Base-by-base conservation (phyloP, 2,797 vertebrate species). In the Microctenopoma stevenorrisi region DNA sequence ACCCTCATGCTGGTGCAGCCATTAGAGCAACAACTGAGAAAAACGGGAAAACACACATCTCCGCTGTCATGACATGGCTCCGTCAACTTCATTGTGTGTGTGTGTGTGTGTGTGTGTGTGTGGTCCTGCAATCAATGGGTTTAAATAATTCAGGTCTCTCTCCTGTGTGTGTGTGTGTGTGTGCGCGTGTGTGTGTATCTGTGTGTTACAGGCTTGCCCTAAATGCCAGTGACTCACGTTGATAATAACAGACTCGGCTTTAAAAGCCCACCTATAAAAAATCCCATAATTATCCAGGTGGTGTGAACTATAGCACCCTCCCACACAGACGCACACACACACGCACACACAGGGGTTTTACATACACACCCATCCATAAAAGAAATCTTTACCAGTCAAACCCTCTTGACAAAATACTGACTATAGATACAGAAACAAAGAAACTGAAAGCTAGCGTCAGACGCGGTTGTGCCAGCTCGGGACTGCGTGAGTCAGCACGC, bases 191-290 rank as follows among this genome's bases (percentile, higher is more conserved):
- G 30, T 48, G 37, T 64, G 48, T 13, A 22, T 42, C 59, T 68
- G 59, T 54, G 74, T 72, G 64, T 68, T 79, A 42, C 57, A 84
- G 84, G 86, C 84, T 90, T 89, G 89, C 85, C 88, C 84, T 90
- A 91, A 90, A 89, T 89, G 86, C 87, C 86, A 88, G 82, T 91
- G 91, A 92, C 78, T 91, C 90, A 91, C 75, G 83, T 89, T 89
- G 85, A 84, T 92, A 92, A 92, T 92, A 88, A 91, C 90, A 91
- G 88, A 89, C 89, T 90, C 74, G 65, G 77, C 81, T 86, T 90
- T 91, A 83, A 91, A 83, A 91, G 85, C 83, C 89, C 86, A 90
- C 89, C 89, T 85, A 92, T 91, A 88, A 92, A 92, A 90, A 88
- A 76, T 88, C 82, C 86, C 87, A 61, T 89, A 90, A 92, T 92